A percentile compares a stretch with the other conserved stretches of the same genome.
These are phyloP conservation scores for Serrognathus titanus DNA, from an alignment of 2,888 invertebrate genomes.

Conservation along the genomic window DNA sequence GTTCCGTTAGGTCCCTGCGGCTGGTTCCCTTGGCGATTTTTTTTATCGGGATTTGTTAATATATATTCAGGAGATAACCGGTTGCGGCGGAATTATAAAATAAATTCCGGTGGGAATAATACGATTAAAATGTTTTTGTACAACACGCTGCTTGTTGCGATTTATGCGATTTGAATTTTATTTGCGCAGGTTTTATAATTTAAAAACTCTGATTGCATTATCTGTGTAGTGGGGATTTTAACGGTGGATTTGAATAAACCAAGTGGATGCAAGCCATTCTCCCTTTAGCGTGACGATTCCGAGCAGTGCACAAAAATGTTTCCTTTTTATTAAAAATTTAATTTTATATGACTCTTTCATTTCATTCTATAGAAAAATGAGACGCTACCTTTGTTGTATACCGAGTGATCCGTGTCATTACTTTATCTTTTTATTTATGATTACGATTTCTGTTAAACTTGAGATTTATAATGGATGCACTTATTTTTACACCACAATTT, in stretches of 20 bases:
- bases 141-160: slow-evolving; percentile 24
- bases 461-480: too few relatives aligned
- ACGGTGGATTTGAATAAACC: slow-evolving; percentile 2
- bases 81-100: slow-evolving; percentile 35
- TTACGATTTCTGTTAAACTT: too few relatives aligned
- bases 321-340: too few relatives aligned
- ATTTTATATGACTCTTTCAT: too few relatives aligned
- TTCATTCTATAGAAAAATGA: too few relatives aligned
- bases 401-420: too few relatives aligned
- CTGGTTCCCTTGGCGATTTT: background rate
- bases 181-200: slow-evolving; percentile 34
- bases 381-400: too few relatives aligned
- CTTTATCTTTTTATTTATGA: too few relatives aligned
- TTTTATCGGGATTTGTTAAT: slow-evolving; percentile 16
- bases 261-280: background rate
- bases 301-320: too few relatives aligned
- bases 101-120: slow-evolving; percentile 37
- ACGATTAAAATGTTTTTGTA: slow-evolving; percentile 38
- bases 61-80: slow-evolving; percentile 25
- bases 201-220: slow-evolving; percentile 26
- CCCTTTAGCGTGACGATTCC: too few relatives aligned
- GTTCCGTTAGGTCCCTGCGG: too few relatives aligned
- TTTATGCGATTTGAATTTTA: slow-evolving; percentile 34
- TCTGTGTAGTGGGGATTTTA: slow-evolving; percentile 8
- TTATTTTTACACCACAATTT: too few relatives aligned